phyloP scores from a whole-genome alignment of 2,113 vertebrate species.

The Triplophysa rosa region DNA sequence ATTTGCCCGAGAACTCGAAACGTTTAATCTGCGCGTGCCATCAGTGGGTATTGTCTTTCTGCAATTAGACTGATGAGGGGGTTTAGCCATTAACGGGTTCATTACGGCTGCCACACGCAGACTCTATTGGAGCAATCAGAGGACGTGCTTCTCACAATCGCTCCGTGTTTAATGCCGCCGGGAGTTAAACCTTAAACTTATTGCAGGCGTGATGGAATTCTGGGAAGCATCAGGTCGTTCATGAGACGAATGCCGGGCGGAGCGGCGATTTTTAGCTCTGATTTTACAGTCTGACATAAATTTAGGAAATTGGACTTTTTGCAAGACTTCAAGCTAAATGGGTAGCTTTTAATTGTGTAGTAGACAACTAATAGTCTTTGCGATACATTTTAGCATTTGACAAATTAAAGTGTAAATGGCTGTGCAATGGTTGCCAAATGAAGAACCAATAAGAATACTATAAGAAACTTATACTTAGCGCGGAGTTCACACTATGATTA shows the following conservation, averaged over 20 bases:
- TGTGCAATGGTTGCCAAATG: too few relatives aligned
- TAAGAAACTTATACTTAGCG: too few relatives aligned
- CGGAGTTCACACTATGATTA: too few relatives aligned
- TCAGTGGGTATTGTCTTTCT: slow-evolving; percentile 56
- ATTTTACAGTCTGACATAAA: too few relatives aligned
- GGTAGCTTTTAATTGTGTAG: too few relatives aligned
- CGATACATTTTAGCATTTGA: too few relatives aligned
- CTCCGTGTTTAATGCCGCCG: background rate
- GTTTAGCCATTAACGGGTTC: slow-evolving; percentile 55
- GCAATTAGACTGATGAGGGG: slow-evolving; percentile 57
- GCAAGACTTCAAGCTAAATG: too few relatives aligned
- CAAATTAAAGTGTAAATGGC: too few relatives aligned
- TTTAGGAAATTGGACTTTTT: too few relatives aligned
- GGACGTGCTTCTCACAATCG: slow-evolving; percentile 29
- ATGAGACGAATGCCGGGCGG: background rate
- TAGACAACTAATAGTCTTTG: too few relatives aligned
- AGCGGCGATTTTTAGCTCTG: background rate
- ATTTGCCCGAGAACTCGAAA: slow-evolving; percentile 41
- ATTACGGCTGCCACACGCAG: slow-evolving; percentile 45
- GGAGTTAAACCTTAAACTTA: slow-evolving; percentile 23
- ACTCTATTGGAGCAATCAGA: slow-evolving; percentile 43
- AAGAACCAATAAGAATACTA: too few relatives aligned
- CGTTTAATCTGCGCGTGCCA: slow-evolving; percentile 54
- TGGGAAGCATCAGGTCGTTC: background rate
- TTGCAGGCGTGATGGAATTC: background rate